Base-by-base conservation (phyloP, 2,797 vertebrate genomes). In the Hypotaenidia philippensis region DNA sequence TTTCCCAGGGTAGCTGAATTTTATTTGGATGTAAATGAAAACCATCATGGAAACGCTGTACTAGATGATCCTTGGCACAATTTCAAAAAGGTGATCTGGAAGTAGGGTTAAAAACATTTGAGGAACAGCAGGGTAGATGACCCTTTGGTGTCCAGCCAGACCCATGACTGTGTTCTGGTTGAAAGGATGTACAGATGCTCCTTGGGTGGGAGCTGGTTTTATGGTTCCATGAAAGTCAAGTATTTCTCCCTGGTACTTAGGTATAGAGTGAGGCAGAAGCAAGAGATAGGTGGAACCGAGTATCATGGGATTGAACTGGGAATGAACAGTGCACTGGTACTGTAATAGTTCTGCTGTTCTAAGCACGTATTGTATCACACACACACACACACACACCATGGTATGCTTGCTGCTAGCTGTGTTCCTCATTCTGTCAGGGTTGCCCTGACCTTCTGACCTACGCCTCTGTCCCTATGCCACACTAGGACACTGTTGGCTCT, bases 1-100 rank as follows among this genome's bases (percentile, higher is more conserved):
- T 81, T 94, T 93, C 29, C 41, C 45, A 59, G 34, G 9, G 53
- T 44, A 91, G 13, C 8, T 59, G 29, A 88, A 88, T 93, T 94
- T 83, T 93, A 63, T 86, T 81, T 2, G 0, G 9, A 55, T 91
- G 34, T 44, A 88, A 94, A 94, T 86, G 13, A 90, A 94, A 88
- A 69, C 15, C 53, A 78, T 81, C n/a, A 75, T 65, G 34, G 13
- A 21, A 86, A 25, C 1, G 5, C n/a, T 71, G 25, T 69, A 50
- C 55, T 89, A 66, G 53, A 57, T 81, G 29, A 80, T 71, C 10
- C 22, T 65, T 91, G 83, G 61, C 52, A 81, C 65, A 3, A 69
- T 90, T 94, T 90, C 61, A 72, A 59, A 86, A 81, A 81, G 4
- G 1, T 68, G 90, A 16, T 55, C 55, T 44, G 38, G 38, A 90